phyloP scores from a whole-genome alignment of 2,113 vertebrate genomes.

The Pelecanus crispus region DNA sequence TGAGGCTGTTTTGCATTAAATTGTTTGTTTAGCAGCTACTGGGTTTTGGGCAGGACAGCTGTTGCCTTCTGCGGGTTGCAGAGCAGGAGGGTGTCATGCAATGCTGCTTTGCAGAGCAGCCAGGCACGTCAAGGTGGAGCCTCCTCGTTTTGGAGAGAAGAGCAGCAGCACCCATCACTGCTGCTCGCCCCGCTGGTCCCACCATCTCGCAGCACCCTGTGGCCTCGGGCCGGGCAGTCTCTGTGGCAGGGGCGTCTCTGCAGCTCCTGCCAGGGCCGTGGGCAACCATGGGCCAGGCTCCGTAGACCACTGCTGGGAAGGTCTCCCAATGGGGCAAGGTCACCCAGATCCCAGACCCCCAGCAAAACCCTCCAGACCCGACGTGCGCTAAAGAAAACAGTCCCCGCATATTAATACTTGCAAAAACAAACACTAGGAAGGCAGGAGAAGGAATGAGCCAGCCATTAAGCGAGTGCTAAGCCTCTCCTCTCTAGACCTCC shows the following conservation, averaged over 20 bases:
- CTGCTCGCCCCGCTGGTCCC: rapidly evolving
- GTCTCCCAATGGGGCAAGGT: background rate
- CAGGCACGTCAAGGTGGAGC: background rate
- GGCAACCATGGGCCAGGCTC: rapidly evolving
- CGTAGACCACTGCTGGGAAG: background rate
- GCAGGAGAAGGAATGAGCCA: background rate
- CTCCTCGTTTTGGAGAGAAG: rapidly evolving
- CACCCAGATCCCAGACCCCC: slow-evolving; percentile 9
- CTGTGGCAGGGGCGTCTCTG: background rate
- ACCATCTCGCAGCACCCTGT: background rate
- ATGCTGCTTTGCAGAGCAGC: background rate
- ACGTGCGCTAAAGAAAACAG: background rate
- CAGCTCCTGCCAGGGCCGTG: rapidly evolving
- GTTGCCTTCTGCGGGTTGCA: background rate
- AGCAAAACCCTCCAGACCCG: background rate
- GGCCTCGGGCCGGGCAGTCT: rapidly evolving
- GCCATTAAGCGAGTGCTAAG: background rate
- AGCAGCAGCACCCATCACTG: rapidly evolving
- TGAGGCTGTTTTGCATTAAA: slow-evolving; percentile 41
- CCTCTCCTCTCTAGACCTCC: background rate
- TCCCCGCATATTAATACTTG: background rate
- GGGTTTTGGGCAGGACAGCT: slow-evolving; percentile 13
- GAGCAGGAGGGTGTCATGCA: background rate
- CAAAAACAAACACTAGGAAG: slow-evolving; percentile 10
- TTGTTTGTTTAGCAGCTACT: slow-evolving; percentile 50